These are phyloP conservation scores for Riptortus pedestris DNA, from an alignment of 1,140 invertebrate species.

Conservation along the genomic window DNA sequence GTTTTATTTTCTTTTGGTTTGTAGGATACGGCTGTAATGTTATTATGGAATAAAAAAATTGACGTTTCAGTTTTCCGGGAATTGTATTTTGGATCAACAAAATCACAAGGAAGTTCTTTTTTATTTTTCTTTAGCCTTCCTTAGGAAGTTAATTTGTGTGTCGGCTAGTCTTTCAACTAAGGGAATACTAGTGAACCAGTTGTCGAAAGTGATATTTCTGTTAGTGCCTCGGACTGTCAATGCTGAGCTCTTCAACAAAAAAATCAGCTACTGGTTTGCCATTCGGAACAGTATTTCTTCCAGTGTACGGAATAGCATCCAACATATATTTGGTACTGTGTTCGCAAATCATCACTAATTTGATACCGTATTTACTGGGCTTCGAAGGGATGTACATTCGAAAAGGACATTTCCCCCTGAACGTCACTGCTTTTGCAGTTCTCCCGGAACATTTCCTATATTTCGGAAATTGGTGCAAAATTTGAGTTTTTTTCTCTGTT, in stretches of 20 bases:
- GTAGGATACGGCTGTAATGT: slow-evolving; percentile 29
- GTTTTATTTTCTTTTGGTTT: slow-evolving; percentile 29
- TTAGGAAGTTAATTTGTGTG: slow-evolving; percentile 31
- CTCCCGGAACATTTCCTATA: slow-evolving; percentile 21
- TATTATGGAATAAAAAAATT: slow-evolving; percentile 26
- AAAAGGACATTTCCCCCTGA: slow-evolving; percentile 36
- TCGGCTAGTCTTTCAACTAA: slow-evolving; percentile 28
- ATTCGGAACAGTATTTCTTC: slow-evolving; percentile 33
- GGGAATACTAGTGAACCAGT: slow-evolving; percentile 34
- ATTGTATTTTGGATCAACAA: slow-evolving; percentile 23
- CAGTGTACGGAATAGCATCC: slow-evolving; percentile 35
- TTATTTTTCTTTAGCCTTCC: slow-evolving; percentile 34
- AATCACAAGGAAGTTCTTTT: slow-evolving; percentile 28
- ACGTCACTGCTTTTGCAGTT: slow-evolving; percentile 34
- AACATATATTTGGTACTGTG: slow-evolving; percentile 34
- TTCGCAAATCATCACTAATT: slow-evolving; percentile 37
- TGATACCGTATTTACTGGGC: slow-evolving; percentile 36
- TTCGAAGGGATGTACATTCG: slow-evolving; percentile 36
- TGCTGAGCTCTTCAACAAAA: slow-evolving; percentile 32
- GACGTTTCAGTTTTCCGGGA: slow-evolving; percentile 1
- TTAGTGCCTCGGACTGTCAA: slow-evolving; percentile 27
- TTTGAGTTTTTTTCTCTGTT: not conserved
- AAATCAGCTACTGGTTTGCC: slow-evolving; percentile 22
- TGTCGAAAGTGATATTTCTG: slow-evolving; percentile 35
- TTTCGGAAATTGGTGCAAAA: not conserved